phyloP scores from a whole-genome alignment of 2,797 vertebrate genomes.

The Urosaurus nigricauda region DNA sequence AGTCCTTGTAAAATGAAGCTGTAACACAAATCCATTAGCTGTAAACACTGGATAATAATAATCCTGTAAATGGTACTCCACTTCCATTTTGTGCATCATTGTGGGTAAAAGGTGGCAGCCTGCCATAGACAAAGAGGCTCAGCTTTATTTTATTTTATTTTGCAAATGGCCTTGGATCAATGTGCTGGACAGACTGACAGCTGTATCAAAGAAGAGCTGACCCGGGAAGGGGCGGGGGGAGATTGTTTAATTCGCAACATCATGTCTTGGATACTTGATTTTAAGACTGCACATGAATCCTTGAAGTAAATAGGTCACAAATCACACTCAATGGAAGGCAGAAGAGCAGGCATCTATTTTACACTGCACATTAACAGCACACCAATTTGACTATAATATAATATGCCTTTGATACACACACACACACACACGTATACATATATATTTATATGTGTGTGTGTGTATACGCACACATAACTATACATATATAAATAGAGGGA shows the following conservation, averaged over 20 bases:
- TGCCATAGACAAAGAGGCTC: constrained; percentile 61
- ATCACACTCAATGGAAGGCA: constrained; percentile 27
- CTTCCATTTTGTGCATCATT: constrained; percentile 46
- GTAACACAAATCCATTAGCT: constrained; percentile 66
- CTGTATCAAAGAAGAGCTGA: constrained; percentile 52
- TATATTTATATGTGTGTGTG: no score
- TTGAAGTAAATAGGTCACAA: constrained; percentile 15
- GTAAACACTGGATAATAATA: constrained; percentile 67
- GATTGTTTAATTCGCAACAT: constrained; percentile 62
- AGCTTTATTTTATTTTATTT: constrained; percentile 55
- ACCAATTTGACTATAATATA: no score
- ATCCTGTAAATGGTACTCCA: constrained; percentile 68
- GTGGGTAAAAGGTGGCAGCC: constrained; percentile 69
- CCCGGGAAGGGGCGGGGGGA: constrained; percentile 31
- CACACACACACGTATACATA: no score
- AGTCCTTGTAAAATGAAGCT: constrained; percentile 67
- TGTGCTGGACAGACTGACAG: constrained; percentile 58
- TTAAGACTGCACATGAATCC: constrained; percentile 43
- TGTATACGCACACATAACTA: no score
- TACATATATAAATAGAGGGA: neutral
- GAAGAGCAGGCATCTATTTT: constrained; percentile 1
- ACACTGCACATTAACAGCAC: neutral
- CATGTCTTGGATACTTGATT: constrained; percentile 39
- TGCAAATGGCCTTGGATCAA: constrained; percentile 59
- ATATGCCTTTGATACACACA: no score